phyloP scores from a whole-genome alignment of 2,888 invertebrate genomes.

The Chaetoderma sp. region DNA sequence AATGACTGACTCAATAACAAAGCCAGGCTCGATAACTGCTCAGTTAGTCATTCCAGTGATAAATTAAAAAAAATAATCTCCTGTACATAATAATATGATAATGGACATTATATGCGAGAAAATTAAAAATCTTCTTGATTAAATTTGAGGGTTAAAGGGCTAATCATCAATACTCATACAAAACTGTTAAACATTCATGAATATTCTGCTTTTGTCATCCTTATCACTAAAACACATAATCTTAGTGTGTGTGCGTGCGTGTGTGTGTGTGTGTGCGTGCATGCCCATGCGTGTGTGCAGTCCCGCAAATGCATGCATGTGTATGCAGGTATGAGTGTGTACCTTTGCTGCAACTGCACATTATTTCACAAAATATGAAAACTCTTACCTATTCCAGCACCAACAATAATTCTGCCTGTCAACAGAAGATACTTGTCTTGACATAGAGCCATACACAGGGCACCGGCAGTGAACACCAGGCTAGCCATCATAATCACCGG shows the following conservation, averaged over 20 bases:
- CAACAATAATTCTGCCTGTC: conserved; percentile 70
- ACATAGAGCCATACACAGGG: conserved; percentile 71
- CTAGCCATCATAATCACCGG: conserved; percentile 72
- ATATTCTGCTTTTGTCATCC: too few species aligned
- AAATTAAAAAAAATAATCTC: too few species aligned
- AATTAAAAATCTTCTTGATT: too few species aligned
- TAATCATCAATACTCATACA: too few species aligned
- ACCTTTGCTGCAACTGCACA: neutral
- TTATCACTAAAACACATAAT: too few species aligned
- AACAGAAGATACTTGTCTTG: conserved; percentile 67
- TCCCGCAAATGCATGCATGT: neutral
- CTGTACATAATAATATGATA: too few species aligned
- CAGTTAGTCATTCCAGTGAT: too few species aligned
- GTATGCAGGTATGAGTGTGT: neutral
- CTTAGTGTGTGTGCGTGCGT: neutral
- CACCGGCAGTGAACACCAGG: conserved; percentile 71
- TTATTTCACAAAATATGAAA: neutral
- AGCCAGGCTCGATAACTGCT: too few species aligned
- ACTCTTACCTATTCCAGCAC: conserved; percentile 71
- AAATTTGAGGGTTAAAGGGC: too few species aligned
- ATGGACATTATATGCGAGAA: too few species aligned
- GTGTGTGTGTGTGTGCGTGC: conserved; percentile 2
- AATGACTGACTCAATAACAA: too few species aligned
- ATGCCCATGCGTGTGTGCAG: neutral
- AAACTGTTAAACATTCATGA: too few species aligned